These are phyloP conservation scores for Mesocricetus auratus DNA, from an alignment of 2,113 vertebrate genomes.

Conservation along the genomic window DNA sequence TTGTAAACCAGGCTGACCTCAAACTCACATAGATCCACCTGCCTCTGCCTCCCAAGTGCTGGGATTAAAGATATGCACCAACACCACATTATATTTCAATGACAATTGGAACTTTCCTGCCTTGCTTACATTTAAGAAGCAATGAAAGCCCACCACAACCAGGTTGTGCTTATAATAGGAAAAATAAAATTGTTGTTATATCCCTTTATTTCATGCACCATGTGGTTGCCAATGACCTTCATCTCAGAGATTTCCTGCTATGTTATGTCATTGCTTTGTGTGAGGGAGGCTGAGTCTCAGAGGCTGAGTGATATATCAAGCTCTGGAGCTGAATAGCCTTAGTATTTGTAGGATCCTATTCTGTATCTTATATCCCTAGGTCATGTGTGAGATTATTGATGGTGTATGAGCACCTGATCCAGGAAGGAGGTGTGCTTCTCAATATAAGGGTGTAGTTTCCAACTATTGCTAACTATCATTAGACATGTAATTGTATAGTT, in stretches of 20 bases:
- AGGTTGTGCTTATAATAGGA: neutral
- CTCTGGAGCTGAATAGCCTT: neutral
- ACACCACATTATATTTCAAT: neutral
- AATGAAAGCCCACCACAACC: neutral
- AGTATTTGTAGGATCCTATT: neutral
- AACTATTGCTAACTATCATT: constrained; percentile 47
- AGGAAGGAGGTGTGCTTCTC: neutral
- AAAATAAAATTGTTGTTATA: neutral
- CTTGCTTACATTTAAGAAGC: neutral
- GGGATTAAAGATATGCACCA: too few species aligned
- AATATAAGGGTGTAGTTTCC: neutral
- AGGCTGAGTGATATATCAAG: neutral
- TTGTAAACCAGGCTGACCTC: too few species aligned
- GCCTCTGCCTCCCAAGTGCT: too few species aligned
- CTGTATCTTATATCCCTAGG: neutral
- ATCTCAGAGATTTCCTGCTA: neutral
- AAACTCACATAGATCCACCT: too few species aligned
- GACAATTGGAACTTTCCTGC: neutral
- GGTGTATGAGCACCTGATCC: neutral
- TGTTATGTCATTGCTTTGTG: neutral
- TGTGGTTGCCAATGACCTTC: neutral
- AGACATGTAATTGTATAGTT: constrained; percentile 57
- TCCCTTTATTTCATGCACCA: neutral
- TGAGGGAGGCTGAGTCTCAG: neutral
- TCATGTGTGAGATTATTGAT: neutral